Conservation (phyloP, 1,140 invertebrate genomes). For the Harlomillsia oculata region DNA sequence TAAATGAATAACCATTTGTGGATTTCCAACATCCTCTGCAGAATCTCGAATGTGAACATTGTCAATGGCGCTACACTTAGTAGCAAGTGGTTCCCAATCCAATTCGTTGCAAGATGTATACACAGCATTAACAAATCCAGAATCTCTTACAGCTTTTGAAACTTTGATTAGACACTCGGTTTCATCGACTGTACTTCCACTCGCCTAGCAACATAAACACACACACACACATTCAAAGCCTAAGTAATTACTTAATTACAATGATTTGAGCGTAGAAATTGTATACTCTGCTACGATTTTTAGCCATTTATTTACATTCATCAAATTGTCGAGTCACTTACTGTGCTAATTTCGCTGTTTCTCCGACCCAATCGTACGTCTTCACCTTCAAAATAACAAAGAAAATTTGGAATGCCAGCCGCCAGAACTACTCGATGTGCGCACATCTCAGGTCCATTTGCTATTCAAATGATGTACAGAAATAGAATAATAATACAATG, state of each 20-base stretch:
- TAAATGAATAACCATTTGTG: conserved; percentile 30
- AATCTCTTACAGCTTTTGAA: not conserved
- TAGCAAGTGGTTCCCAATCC: conserved; percentile 12
- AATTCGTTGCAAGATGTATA: conserved; percentile 20
- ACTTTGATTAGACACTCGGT: conserved; percentile 28
- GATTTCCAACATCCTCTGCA: conserved; percentile 14
- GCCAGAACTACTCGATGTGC: conserved; percentile 26
- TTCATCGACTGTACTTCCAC: conserved; percentile 32
- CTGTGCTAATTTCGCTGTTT: conserved; percentile 32
- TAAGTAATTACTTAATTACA: not conserved
- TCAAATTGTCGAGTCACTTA: not conserved
- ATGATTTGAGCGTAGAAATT: not conserved
- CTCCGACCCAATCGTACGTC: conserved; percentile 9
- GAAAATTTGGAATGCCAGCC: conserved; percentile 21
- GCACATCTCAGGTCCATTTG: conserved; percentile 15
- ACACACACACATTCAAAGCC: no score
- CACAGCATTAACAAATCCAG: conserved; percentile 23
- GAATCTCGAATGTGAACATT: conserved; percentile 19
- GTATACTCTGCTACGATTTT: not conserved
- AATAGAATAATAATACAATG: not conserved
- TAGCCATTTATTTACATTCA: not conserved
- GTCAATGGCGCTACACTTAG: conserved; percentile 16
- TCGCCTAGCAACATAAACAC: conserved; percentile 19
- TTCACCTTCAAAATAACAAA: conserved; percentile 22
- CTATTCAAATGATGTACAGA: not conserved